Conservation (phyloP, 2,113 vertebrate species). For the Myiopsitta monachus region DNA sequence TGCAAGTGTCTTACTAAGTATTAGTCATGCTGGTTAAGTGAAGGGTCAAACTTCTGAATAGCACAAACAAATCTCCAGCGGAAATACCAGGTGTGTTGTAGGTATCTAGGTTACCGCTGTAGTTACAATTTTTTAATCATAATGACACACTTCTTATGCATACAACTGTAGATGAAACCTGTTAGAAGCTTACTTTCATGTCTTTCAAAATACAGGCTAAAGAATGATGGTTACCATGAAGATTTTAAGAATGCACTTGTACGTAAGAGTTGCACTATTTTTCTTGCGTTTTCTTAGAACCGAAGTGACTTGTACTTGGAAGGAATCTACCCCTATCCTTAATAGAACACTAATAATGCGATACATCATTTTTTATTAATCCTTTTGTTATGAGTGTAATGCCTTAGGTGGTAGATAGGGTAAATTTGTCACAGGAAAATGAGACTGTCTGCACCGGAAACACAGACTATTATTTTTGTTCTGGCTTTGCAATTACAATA, state of each 20-base stretch:
- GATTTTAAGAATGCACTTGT: not conserved
- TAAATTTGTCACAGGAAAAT: conserved; percentile 66
- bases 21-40: not conserved
- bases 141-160: not conserved
- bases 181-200: not conserved
- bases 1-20: not conserved
- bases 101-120: not conserved
- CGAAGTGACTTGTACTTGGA: conserved; percentile 5
- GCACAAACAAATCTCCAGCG: not conserved
- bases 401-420: conserved; percentile 55
- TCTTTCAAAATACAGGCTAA: not conserved
- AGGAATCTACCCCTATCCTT: not conserved
- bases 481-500: conserved; percentile 55
- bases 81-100: not conserved
- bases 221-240: not conserved
- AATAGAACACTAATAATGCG: conserved; percentile 28
- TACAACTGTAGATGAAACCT: not conserved
- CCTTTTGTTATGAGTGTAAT: conserved; percentile 31
- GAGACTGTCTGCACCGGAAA: conserved; percentile 43
- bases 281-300: not conserved
- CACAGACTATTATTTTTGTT: conserved; percentile 55
- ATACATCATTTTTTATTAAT: conserved; percentile 61
- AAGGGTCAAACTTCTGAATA: not conserved
- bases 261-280: not conserved
- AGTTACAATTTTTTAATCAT: not conserved